phyloP scores from a whole-genome alignment of 2,888 invertebrate species.

The Taenaris catops region DNA sequence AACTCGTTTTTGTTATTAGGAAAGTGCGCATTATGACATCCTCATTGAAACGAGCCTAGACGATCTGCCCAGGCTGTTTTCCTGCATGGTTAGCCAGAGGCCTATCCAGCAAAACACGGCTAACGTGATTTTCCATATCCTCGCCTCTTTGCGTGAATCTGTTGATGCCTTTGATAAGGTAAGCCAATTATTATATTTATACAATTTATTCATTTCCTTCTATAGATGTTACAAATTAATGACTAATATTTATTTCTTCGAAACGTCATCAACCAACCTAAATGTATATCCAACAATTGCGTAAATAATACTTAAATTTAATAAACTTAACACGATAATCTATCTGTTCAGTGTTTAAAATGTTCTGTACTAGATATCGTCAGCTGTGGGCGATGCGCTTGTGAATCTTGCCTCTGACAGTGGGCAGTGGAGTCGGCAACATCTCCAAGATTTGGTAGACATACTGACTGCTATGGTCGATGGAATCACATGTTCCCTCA shows the following conservation, averaged over 20 bases:
- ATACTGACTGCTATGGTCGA: slow-evolving; percentile 55
- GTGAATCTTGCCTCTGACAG: slow-evolving; percentile 77
- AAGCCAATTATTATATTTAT: too few species aligned
- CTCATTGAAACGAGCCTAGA: slow-evolving; percentile 81
- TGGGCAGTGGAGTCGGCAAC: slow-evolving; percentile 70
- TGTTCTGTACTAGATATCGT: slow-evolving; percentile 50
- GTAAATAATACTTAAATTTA: too few species aligned
- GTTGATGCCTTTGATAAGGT: slow-evolving; percentile 81
- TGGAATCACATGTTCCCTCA: slow-evolving; percentile 31
- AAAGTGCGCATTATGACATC: slow-evolving; percentile 74
- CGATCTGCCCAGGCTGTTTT: slow-evolving; percentile 80
- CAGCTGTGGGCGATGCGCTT: slow-evolving; percentile 72
- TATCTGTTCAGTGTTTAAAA: too few species aligned
- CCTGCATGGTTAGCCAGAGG: slow-evolving; percentile 74
- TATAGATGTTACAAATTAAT: too few species aligned
- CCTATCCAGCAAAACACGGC: slow-evolving; percentile 75
- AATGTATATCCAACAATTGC: too few species aligned
- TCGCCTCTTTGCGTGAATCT: slow-evolving; percentile 81
- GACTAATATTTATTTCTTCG: too few species aligned
- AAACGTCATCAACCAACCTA: too few species aligned
- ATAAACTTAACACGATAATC: too few species aligned
- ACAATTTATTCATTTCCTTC: too few species aligned
- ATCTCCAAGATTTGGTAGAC: slow-evolving; percentile 82
- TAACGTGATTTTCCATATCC: slow-evolving; percentile 82
- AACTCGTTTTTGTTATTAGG: slow-evolving; percentile 41